Base-by-base conservation (phyloP, 2,113 vertebrate species). In the Elaphurus davidianus region DNA sequence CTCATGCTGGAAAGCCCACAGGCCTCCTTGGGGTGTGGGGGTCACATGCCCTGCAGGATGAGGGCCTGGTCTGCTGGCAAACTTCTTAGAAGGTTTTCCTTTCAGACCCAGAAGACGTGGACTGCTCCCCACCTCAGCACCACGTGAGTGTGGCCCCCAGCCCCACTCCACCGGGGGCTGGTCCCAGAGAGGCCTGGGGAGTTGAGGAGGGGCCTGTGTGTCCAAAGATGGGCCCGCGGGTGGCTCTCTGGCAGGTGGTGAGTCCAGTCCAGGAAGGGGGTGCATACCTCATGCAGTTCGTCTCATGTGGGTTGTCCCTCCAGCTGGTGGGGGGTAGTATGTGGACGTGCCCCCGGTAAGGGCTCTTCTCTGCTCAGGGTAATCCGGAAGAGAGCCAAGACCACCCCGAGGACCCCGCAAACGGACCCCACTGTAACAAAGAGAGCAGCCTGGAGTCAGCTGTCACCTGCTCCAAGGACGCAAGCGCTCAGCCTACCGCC, bases 101-200 rank as follows among this genome's bases (percentile, higher is more conserved):
- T 93, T 59, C 98, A 99, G 99, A 99, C 97, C 99, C 99, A 0
- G 99, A 99, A 98, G 99, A 99, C 0, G 99, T 99, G 0, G 99
- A 99, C 98, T 99, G 99, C 96, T 97, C 28, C 7, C 98, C 99
- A 0, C 99, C 99, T 27, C 98, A 99, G 76, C 99, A 99, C 86
- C 99, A 99, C 0, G 99, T 99, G 96, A 99, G 99, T 99, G 0
- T 0, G 13, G 88, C 45, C 45, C 33, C 57, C 47, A 5, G 50
- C 16, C 30, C 7, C 7, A 0, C 10, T 62, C 28, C 50, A 27
- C 9, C 15, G 0, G 74, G n/a, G 45, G 59, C 4, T 12, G 47
- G 14, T 13, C 52, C 40, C 7, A 19, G 64, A 28, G 50, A 94
- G 33, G 54, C 13, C 25, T 4, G 4, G 74, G 33, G n/a, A 16